phyloP scores from a whole-genome alignment of 2,113 vertebrate species.

The Dascyllus trimaculatus region DNA sequence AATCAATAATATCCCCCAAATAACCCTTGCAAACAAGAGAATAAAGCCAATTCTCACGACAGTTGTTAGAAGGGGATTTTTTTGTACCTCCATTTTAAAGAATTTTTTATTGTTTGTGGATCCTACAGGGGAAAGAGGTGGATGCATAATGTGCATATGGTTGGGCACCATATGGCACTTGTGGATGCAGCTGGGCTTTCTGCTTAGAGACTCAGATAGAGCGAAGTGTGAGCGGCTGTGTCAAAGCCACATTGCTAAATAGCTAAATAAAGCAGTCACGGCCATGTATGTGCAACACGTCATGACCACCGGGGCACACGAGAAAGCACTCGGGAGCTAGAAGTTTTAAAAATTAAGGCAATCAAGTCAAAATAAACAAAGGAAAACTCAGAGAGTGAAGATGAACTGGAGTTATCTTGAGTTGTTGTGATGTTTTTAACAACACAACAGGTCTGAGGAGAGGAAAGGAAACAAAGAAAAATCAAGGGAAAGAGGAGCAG shows the following conservation, averaged over 20 bases:
- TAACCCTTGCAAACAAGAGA: constrained; percentile 59
- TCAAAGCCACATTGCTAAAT: constrained; percentile 49
- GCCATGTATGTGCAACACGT: constrained; percentile 48
- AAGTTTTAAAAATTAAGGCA: constrained; percentile 46
- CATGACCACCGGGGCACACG: not conserved
- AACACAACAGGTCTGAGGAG: constrained; percentile 45
- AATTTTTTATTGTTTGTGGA: constrained; percentile 36
- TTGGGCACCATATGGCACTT: constrained; percentile 65
- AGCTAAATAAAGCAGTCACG: constrained; percentile 62
- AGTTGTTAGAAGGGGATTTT: constrained; percentile 52
- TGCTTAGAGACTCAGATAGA: constrained; percentile 42
- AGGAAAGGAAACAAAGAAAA: constrained; percentile 36
- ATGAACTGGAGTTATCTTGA: constrained; percentile 28
- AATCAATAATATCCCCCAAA: constrained; percentile 71
- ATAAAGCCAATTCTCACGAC: constrained; percentile 50
- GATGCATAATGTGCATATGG: constrained; percentile 33
- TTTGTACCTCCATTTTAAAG: constrained; percentile 25
- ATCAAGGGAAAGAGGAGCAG: constrained; percentile 39
- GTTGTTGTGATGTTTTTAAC: constrained; percentile 30
- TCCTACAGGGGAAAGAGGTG: constrained; percentile 27
- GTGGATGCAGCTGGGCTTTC: constrained; percentile 49
- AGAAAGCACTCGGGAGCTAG: constrained; percentile 15
- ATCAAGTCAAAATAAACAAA: constrained; percentile 48
- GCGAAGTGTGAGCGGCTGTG: constrained; percentile 37
- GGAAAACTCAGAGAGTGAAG: constrained; percentile 62